phyloP scores from a whole-genome alignment of 2,113 vertebrate genomes.

The Archilochus colubris region DNA sequence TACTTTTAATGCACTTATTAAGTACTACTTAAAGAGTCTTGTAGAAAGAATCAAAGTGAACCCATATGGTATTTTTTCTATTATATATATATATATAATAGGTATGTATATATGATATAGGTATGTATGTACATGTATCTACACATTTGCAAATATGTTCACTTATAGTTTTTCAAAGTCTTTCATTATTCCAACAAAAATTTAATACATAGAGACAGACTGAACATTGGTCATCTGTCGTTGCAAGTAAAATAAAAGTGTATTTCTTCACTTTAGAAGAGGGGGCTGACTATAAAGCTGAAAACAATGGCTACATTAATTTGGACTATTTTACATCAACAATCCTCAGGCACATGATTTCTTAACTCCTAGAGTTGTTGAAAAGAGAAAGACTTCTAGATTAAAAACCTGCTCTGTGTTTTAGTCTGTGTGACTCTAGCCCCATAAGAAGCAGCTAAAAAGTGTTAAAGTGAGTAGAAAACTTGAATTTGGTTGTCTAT shows the following conservation, averaged over 20 bases:
- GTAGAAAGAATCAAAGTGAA: not conserved
- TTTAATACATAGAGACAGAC: not conserved
- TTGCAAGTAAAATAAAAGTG: not conserved
- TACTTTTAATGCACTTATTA: constrained; percentile 47
- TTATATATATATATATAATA: not conserved
- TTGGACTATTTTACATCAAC: not conserved
- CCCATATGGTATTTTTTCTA: not conserved
- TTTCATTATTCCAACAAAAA: not conserved
- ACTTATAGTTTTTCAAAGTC: constrained; percentile 11
- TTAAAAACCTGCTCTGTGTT: not conserved
- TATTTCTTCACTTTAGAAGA: not conserved
- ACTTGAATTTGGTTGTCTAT: not conserved
- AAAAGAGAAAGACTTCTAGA: not conserved
- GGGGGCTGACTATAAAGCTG: not conserved
- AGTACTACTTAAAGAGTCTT: not conserved
- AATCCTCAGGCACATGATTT: not conserved
- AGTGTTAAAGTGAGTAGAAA: not conserved
- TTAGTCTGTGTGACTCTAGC: not conserved
- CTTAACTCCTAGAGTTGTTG: not conserved
- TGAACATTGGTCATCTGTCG: not conserved
- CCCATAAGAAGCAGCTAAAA: not conserved
- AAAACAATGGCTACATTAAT: not conserved
- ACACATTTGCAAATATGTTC: no score
- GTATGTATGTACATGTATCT: no score
- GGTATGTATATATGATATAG: not conserved